Evolutionary conservation across 2,113 vertebrate species (phyloP).

Genomic region (Chaenogobius annularis): DNA sequence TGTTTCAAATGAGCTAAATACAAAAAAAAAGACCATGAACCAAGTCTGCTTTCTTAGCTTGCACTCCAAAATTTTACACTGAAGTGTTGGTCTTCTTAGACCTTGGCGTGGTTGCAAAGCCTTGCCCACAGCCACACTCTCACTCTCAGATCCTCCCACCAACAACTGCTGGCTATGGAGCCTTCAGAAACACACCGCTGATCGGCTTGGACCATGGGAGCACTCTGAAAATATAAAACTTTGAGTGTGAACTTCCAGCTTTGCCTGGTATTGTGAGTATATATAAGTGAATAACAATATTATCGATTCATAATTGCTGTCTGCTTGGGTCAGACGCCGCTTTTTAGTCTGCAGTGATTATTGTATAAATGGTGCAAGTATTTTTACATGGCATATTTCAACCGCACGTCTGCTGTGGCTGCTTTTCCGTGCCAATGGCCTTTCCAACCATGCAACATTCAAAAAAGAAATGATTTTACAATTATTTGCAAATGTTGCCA

Average conservation of each 20-base stretch:
- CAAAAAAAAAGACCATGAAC: conserved; percentile 6
- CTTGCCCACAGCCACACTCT: conserved; percentile 34
- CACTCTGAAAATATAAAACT: conserved; percentile 15
- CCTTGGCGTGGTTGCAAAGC: conserved; percentile 52
- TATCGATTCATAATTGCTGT: background rate
- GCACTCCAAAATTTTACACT: conserved; percentile 35
- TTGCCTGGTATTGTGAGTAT: background rate
- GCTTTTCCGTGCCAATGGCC: too few species aligned
- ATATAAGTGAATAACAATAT: background rate
- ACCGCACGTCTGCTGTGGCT: too few species aligned
- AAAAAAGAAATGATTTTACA: too few species aligned
- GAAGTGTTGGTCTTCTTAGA: conserved; percentile 38
- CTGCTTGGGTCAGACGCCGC: background rate
- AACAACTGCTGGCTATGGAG: conserved; percentile 20
- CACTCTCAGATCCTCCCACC: conserved; percentile 59
- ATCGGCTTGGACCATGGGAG: conserved; percentile 22
- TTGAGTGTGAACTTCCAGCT: conserved; percentile 3
- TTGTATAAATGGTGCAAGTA: too few species aligned
- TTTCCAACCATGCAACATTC: too few species aligned
- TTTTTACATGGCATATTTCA: too few species aligned
- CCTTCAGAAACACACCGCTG: conserved; percentile 14
- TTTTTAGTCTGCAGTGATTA: background rate
- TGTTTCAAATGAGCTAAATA: conserved; percentile 5
- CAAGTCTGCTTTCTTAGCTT: conserved; percentile 18
- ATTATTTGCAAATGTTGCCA: too few species aligned